These are phyloP conservation scores for Oplegnathus fasciatus DNA, from an alignment of 2,113 vertebrate species.

Conservation along the genomic window DNA sequence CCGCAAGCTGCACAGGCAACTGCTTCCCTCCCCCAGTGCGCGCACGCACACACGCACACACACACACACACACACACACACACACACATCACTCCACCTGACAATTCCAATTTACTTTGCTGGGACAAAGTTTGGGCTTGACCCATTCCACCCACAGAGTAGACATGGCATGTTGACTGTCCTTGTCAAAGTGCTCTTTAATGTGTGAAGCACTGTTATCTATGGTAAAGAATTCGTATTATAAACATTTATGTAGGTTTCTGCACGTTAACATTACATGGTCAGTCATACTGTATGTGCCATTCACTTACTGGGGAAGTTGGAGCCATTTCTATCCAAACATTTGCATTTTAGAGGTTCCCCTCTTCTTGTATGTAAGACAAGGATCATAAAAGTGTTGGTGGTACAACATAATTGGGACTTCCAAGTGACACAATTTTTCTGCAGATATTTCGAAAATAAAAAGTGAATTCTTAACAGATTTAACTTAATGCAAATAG, in stretches of 20 bases:
- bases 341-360: background rate
- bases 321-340: background rate
- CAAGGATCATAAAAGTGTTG: no score
- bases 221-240: background rate
- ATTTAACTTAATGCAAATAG: no score
- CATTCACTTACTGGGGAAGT: background rate
- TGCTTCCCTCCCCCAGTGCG: background rate
- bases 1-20: constrained; percentile 24
- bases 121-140: constrained; percentile 37
- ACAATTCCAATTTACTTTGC: constrained; percentile 53
- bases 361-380: background rate
- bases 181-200: constrained; percentile 6
- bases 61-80: constrained; percentile 36
- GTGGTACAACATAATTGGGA: no score
- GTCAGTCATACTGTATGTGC: background rate
- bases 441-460: no score
- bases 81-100: constrained; percentile 25
- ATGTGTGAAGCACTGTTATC: background rate
- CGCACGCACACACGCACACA: constrained; percentile 17
- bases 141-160: constrained; percentile 11
- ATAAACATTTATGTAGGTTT: background rate
- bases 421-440: no score
- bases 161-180: constrained; percentile 5
- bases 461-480: no score
- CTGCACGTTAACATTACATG: background rate